Evolutionary conservation across 2,113 vertebrate genomes (phyloP).

Genomic region (Erinaceus europaeus): DNA sequence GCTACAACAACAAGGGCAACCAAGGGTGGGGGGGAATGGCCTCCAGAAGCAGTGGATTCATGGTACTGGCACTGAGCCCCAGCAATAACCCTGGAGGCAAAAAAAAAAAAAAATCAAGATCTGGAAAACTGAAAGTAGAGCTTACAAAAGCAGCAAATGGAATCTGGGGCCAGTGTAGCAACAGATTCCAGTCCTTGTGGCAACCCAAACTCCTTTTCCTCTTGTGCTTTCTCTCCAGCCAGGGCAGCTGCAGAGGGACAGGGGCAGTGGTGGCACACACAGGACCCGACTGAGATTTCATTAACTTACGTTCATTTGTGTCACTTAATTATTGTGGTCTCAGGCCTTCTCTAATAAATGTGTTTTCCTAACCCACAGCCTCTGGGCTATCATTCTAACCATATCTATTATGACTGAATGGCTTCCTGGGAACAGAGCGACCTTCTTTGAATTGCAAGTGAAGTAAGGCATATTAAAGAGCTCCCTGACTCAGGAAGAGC

Average conservation of each 20-base stretch:
- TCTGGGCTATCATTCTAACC: slow-evolving; percentile 67
- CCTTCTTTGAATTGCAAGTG: slow-evolving; percentile 55
- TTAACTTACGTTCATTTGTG: slow-evolving; percentile 64
- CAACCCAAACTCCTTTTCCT: not conserved
- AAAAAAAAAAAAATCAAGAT: no score
- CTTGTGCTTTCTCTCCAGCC: not conserved
- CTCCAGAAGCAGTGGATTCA: no score
- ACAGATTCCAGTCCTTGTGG: not conserved
- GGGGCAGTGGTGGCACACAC: not conserved
- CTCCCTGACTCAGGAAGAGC: slow-evolving; percentile 4
- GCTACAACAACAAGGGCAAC: no score
- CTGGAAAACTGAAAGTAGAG: not conserved
- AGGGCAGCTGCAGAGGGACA: not conserved
- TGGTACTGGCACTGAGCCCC: no score
- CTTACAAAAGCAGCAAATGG: not conserved
- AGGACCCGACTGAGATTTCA: slow-evolving; percentile 67
- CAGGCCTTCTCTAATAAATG: slow-evolving; percentile 68
- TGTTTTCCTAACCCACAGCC: slow-evolving; percentile 76
- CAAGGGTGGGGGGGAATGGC: no score
- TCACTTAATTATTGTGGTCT: slow-evolving; percentile 76
- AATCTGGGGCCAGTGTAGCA: not conserved
- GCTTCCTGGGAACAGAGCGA: slow-evolving; percentile 71
- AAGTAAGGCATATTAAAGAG: slow-evolving; percentile 68
- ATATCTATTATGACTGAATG: slow-evolving; percentile 74
- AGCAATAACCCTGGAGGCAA: no score